phyloP scores from a whole-genome alignment of 2,113 vertebrate species.

The Dipodomys spectabilis region DNA sequence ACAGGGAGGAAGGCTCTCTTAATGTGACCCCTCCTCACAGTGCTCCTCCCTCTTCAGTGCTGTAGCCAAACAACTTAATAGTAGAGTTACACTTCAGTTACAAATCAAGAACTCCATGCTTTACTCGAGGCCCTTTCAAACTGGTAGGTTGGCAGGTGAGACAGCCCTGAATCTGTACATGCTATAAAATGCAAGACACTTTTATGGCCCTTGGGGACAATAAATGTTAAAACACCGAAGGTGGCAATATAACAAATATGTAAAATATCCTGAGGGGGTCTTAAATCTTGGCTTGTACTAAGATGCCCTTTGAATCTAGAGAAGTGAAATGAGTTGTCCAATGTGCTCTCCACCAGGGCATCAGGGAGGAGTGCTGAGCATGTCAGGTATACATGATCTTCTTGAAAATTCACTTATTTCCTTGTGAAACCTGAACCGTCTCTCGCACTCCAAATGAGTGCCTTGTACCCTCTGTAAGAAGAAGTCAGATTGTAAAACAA shows the following conservation, averaged over 20 bases:
- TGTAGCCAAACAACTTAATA: background rate
- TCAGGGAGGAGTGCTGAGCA: background rate
- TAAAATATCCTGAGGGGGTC: slow-evolving; percentile 65
- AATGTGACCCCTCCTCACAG: background rate
- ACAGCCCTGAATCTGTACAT: slow-evolving; percentile 42
- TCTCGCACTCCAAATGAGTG: background rate
- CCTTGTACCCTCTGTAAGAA: background rate
- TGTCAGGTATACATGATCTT: background rate
- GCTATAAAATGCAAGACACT: slow-evolving; percentile 68
- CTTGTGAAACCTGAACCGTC: slow-evolving; percentile 8
- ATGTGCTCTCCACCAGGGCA: background rate
- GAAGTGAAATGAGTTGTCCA: slow-evolving; percentile 46
- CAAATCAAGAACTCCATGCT: slow-evolving; percentile 24
- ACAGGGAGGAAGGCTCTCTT: background rate
- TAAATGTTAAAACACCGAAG: slow-evolving; percentile 76
- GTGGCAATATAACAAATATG: slow-evolving; percentile 75
- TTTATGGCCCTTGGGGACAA: slow-evolving; percentile 67
- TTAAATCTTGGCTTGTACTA: slow-evolving; percentile 64
- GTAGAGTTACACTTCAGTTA: slow-evolving; percentile 6
- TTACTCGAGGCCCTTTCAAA: background rate
- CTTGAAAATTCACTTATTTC: slow-evolving; percentile 50
- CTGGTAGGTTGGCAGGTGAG: background rate
- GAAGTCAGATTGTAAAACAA: background rate
- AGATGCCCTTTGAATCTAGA: slow-evolving; percentile 53
- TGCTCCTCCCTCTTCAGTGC: background rate